Evolutionary conservation across 2,797 vertebrate genomes (phyloP).

Genomic region (Platalea minor): DNA sequence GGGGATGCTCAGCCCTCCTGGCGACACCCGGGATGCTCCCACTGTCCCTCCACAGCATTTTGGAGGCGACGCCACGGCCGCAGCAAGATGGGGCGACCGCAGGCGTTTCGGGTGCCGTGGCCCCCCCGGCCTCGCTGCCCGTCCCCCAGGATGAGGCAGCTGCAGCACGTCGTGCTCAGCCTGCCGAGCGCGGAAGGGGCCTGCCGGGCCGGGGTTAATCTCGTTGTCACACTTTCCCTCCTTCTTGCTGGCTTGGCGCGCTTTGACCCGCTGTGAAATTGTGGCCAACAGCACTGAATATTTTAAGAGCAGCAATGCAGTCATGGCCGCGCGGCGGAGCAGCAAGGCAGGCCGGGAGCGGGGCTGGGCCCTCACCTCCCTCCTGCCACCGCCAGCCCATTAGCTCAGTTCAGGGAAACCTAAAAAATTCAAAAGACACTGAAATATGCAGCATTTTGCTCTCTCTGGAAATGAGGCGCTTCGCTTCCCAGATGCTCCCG

Average conservation of each 20-base stretch:
- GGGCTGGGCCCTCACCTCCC: conserved; percentile 5
- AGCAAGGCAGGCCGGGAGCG: conserved; percentile 59
- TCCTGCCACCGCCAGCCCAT: conserved; percentile 33
- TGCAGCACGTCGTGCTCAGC: conserved; percentile 40
- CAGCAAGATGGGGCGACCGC: neutral
- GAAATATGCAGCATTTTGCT: conserved; percentile 44
- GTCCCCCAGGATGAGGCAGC: neutral
- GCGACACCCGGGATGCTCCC: neutral
- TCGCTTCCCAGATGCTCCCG: conserved; percentile 48
- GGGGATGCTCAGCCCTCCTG: neutral
- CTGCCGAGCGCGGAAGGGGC: neutral
- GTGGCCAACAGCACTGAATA: conserved; percentile 57
- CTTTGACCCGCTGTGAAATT: conserved; percentile 63
- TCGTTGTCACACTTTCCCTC: conserved; percentile 34
- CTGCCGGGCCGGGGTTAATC: conserved; percentile 40
- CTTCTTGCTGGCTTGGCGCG: conserved; percentile 47
- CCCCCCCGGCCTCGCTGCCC: rapidly evolving
- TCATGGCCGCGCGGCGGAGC: neutral
- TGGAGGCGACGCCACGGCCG: neutral
- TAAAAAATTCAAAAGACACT: conserved; percentile 53
- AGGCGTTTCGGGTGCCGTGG: neutral
- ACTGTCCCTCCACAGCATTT: conserved; percentile 1
- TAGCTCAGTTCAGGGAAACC: conserved; percentile 67
- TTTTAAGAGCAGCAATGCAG: conserved; percentile 65
- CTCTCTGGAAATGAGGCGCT: conserved; percentile 47